phyloP scores from a whole-genome alignment of 2,797 vertebrate genomes.

The Chanos chanos region DNA sequence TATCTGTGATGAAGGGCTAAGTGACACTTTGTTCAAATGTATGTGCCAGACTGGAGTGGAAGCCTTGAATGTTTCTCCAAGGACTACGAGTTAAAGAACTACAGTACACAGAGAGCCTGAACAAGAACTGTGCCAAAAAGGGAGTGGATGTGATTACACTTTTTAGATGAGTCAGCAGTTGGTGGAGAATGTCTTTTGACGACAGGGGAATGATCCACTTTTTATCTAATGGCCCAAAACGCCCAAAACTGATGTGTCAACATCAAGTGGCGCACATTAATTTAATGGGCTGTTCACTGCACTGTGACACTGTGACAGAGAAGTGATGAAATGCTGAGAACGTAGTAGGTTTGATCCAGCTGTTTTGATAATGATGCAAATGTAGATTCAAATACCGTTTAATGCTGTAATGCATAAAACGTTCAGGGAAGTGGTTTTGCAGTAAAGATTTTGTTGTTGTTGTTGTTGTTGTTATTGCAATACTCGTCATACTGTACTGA shows the following conservation, averaged over 20 bases:
- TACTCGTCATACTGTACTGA: no score
- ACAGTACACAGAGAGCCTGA: slow-evolving; percentile 16
- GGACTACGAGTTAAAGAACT: not conserved
- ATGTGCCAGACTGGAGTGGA: slow-evolving; percentile 4
- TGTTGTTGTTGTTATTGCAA: no score
- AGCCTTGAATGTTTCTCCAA: not conserved
- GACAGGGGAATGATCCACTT: slow-evolving; percentile 23
- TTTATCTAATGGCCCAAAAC: slow-evolving; percentile 45
- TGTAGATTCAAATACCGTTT: no score
- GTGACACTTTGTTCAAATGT: not conserved
- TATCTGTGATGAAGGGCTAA: slow-evolving; percentile 46
- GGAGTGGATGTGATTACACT: slow-evolving; percentile 31
- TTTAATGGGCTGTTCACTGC: slow-evolving; percentile 22
- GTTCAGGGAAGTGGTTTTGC: no score
- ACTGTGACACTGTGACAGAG: slow-evolving; percentile 4
- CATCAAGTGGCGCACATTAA: slow-evolving; percentile 45
- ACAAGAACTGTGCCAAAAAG: slow-evolving; percentile 9
- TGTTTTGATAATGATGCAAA: not conserved
- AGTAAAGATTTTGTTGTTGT: no score
- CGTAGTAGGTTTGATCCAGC: not conserved
- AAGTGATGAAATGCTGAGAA: not conserved
- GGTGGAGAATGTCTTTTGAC: slow-evolving; percentile 34
- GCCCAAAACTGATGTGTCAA: slow-evolving; percentile 37
- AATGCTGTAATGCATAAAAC: no score
- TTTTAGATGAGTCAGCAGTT: slow-evolving; percentile 36